Conservation (phyloP, 2,888 invertebrate species). For the Lepidocyrtinus sp. region DNA sequence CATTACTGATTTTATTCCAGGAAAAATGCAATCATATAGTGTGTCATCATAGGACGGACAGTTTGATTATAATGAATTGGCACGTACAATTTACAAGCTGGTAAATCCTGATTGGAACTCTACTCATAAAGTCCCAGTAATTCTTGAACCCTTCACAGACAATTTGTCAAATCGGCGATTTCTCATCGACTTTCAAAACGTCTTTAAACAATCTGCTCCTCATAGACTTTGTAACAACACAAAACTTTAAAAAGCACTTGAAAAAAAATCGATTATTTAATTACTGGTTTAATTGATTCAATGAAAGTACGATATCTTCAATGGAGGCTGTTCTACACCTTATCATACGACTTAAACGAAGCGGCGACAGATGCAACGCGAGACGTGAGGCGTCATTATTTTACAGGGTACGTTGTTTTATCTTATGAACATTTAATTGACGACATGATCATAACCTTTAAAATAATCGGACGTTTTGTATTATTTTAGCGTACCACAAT, state of each 20-base stretch:
- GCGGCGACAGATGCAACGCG: background rate
- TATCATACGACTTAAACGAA: conserved; percentile 11
- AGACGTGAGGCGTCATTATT: background rate
- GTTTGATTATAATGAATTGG: conserved; percentile 7
- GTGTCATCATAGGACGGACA: background rate
- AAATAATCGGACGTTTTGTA: too few species aligned
- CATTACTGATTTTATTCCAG: background rate
- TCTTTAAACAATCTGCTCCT: conserved; percentile 5
- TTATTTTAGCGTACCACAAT: conserved; percentile 21
- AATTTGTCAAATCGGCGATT: background rate
- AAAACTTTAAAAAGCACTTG: too few species aligned
- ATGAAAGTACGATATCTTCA: conserved; percentile 37
- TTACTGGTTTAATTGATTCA: too few species aligned
- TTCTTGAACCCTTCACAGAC: background rate
- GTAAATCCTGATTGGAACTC: conserved; percentile 20
- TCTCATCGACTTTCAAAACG: background rate
- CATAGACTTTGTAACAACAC: conserved; percentile 1
- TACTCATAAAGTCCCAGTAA: background rate
- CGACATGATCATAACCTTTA: too few species aligned
- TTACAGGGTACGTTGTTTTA: conserved; percentile 33
- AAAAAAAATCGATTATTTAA: too few species aligned
- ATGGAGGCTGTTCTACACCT: conserved; percentile 25
- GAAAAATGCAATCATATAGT: background rate
- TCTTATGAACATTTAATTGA: too few species aligned
- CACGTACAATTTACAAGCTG: conserved; percentile 1